Evolutionary conservation across 2,797 vertebrate genomes (phyloP).

Genomic region (Argya squamiceps): DNA sequence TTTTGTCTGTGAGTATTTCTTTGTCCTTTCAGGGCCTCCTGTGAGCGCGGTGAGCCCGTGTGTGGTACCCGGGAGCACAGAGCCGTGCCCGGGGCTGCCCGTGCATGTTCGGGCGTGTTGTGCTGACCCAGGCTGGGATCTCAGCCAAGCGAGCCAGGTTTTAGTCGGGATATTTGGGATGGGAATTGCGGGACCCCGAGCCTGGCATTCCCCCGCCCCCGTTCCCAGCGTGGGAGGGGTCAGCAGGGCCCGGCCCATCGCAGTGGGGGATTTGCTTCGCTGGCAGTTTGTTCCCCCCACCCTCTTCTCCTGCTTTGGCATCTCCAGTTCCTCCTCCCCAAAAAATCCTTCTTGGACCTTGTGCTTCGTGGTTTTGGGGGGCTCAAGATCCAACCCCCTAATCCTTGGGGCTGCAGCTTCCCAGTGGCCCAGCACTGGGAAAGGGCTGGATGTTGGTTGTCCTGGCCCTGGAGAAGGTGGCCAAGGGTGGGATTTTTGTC

Average conservation of each 20-base stretch:
- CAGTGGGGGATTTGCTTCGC: not conserved
- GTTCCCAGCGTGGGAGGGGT: not conserved
- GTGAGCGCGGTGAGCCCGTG: not conserved
- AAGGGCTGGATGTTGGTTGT: not conserved
- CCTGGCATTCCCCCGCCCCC: not conserved
- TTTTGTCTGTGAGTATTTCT: constrained; percentile 41
- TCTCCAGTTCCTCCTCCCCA: not conserved
- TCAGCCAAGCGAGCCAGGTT: not conserved
- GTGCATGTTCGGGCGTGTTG: constrained; percentile 11
- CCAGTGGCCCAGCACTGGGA: not conserved
- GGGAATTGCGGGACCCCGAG: not conserved
- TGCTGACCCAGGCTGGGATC: constrained; percentile 10
- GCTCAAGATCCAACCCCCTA: not conserved
- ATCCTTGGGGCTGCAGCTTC: not conserved
- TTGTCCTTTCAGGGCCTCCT: not conserved
- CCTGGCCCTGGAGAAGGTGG: not conserved
- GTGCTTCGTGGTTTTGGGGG: not conserved
- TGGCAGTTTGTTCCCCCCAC: not conserved
- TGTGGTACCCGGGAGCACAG: not conserved
- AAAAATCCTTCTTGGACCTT: not conserved
- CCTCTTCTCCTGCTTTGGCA: not conserved
- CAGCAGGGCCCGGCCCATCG: not conserved
- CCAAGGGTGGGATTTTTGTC: not conserved
- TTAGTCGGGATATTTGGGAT: not conserved
- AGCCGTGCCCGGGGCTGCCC: not conserved